Base-by-base conservation (phyloP, 1,140 invertebrate species). In the Achatina immaculata region DNA sequence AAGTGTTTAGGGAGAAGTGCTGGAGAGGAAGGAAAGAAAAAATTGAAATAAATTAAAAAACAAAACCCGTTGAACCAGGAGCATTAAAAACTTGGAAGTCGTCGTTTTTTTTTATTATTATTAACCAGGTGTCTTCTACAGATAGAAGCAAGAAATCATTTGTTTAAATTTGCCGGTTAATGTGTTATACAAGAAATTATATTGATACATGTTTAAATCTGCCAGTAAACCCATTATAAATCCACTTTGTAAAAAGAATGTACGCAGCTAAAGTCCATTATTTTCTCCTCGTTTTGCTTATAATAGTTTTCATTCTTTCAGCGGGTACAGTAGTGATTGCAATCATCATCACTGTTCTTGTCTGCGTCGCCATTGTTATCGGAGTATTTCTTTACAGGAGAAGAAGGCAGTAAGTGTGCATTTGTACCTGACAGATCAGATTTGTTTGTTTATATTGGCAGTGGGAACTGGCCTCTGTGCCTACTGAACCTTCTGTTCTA, bases 381-480 rank as follows among this genome's bases (percentile, higher is more conserved):
- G 58, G 43, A 16, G 55, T 77, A 9, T 62, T 31, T 31, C 21
- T 77, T 28, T 55, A 65, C 75, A 77, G 65, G 75, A 77, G 75
- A 28, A 77, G 75, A 43, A 28, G 75, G 42, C 75, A 77, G 75
- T 77, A 65, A 77, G 75, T 77, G 19, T 42, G 40, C 14, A n/a
- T 48, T n/a, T 16, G 14, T 16, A 19, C 9, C 31, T n/a, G n/a
- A n/a, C n/a, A n/a, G n/a, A n/a, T n/a, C n/a, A n/a, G n/a, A n/a
- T n/a, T n/a, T n/a, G n/a, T n/a, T n/a, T n/a, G n/a, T n/a, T n/a
- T n/a, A n/a, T n/a, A n/a, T n/a, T n/a, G n/a, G n/a, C n/a, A n/a
- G n/a, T n/a, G n/a, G n/a, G n/a, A n/a, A n/a, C n/a, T n/a, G n/a
- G n/a, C n/a, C n/a, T n/a, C n/a, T n/a, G n/a, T n/a, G n/a, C n/a